Evolutionary conservation across 2,113 vertebrate genomes (phyloP).

Genomic region (Plecturocebus donacophilus): DNA sequence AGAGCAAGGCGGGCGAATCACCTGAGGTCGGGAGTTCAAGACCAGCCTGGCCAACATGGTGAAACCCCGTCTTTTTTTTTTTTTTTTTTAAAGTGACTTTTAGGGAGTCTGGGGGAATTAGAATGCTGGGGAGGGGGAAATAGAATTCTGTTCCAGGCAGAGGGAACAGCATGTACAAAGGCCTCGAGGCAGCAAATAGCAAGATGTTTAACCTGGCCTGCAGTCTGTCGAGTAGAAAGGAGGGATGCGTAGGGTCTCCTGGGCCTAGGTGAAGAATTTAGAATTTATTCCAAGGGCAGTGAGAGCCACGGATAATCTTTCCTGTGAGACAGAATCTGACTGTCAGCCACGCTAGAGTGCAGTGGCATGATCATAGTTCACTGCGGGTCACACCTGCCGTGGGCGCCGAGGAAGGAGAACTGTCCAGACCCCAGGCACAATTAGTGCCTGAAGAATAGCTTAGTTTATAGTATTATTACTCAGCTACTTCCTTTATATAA

Average conservation of each 20-base stretch:
- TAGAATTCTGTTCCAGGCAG: neutral
- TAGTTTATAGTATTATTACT: no score
- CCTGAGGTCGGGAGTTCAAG: no score
- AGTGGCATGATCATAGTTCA: neutral
- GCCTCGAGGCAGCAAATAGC: neutral
- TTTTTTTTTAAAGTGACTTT: neutral
- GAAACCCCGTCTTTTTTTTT: no score
- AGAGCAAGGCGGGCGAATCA: no score
- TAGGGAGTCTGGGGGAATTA: neutral
- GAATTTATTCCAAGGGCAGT: neutral
- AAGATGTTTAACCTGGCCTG: neutral
- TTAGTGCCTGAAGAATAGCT: no score
- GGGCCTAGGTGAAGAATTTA: neutral
- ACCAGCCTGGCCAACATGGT: no score
- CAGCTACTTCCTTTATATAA: no score
- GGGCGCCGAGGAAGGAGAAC: no score
- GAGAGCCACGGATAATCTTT: neutral
- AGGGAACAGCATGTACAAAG: neutral
- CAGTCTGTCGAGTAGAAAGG: neutral
- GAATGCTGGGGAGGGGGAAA: accelerated
- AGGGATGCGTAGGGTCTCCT: neutral
- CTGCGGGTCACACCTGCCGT: no score
- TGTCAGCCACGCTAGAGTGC: neutral
- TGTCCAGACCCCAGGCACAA: no score
- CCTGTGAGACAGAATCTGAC: neutral